Conservation (phyloP, 2,113 vertebrate species). For the Pogonocichla stellata region DNA sequence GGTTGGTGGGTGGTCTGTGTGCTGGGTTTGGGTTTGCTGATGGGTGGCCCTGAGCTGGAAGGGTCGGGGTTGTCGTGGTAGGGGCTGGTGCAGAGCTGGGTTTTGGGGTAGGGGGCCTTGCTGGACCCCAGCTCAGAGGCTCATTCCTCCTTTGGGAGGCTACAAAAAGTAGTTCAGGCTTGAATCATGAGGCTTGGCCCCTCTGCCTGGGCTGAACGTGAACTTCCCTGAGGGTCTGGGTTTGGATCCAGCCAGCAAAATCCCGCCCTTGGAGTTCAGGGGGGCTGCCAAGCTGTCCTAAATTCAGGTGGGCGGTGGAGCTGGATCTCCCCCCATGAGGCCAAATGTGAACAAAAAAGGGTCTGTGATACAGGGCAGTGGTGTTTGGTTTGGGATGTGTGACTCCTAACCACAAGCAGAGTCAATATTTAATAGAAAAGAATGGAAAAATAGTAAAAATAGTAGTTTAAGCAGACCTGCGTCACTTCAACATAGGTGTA, state of each 20-base stretch:
- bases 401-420: constrained; percentile 7
- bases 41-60: neutral
- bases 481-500: neutral
- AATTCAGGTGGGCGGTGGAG: constrained; percentile 9
- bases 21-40: neutral
- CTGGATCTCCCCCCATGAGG: neutral
- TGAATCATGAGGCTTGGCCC: neutral
- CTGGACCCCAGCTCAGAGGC: neutral
- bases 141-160: neutral
- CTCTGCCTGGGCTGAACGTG: neutral
- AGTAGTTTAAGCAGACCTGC: neutral
- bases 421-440: constrained; percentile 55
- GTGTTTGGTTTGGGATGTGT: constrained; percentile 44
- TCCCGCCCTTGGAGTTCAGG: rapidly evolving
- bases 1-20: neutral
- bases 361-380: constrained; percentile 25
- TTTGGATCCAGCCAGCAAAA: neutral
- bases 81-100: too few species aligned
- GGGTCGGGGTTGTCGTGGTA: rapidly evolving
- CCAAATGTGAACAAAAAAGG: neutral
- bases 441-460: constrained; percentile 22
- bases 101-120: neutral
- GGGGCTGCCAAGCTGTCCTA: neutral
- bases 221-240: neutral
- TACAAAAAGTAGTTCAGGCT: neutral